phyloP scores from a whole-genome alignment of 2,113 vertebrate species.

The Phaethon lepturus region DNA sequence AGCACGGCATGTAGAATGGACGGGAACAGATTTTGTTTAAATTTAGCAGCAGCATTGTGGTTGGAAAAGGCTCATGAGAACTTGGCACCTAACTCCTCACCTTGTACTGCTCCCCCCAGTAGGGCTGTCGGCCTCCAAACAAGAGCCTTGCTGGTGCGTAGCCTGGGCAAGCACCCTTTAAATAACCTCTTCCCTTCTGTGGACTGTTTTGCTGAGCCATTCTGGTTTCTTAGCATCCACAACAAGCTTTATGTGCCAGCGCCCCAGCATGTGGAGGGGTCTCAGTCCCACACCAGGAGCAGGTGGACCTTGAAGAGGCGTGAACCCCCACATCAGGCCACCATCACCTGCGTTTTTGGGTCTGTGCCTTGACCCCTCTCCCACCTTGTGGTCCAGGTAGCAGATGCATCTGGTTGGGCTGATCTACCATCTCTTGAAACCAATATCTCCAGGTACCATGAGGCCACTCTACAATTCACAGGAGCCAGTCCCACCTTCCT shows the following conservation, averaged over 20 bases:
- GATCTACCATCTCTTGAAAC: not conserved
- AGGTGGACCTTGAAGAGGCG: not conserved
- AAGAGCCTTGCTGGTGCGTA: not conserved
- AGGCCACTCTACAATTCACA: not conserved
- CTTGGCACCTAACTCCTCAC: not conserved
- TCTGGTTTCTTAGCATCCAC: not conserved
- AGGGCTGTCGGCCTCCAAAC: not conserved
- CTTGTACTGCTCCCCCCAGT: not conserved
- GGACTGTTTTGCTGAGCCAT: not conserved
- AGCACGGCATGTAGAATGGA: not conserved
- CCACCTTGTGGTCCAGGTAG: not conserved
- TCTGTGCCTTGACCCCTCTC: not conserved
- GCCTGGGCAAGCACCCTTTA: not conserved
- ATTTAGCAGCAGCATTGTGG: conserved; percentile 41
- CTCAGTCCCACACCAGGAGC: not conserved
- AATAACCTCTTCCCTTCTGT: not conserved
- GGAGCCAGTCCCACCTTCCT: not conserved
- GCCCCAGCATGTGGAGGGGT: not conserved
- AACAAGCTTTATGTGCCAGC: not conserved
- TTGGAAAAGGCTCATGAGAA: conserved; percentile 36
- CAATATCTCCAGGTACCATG: not conserved
- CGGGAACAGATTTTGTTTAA: conserved; percentile 52
- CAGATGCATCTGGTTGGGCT: not conserved
- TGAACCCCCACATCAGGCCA: not conserved
- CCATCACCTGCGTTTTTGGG: not conserved